Evolutionary conservation across 2,888 invertebrate species (phyloP).

Genomic region (Bellardia bayeri): DNA sequence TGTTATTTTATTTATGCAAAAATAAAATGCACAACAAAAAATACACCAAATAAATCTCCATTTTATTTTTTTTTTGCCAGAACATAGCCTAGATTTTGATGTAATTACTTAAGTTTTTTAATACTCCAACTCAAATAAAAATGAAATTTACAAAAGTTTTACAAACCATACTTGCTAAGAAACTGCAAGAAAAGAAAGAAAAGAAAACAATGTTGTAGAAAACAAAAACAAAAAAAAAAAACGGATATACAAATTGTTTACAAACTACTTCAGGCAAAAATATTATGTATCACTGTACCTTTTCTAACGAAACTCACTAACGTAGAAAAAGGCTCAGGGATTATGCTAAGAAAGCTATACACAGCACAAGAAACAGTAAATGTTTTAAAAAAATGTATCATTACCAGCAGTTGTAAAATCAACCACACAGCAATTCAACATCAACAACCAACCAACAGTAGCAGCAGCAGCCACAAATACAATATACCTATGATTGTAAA

Average conservation of each 20-base stretch:
- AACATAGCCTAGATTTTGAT: slow-evolving; percentile 60
- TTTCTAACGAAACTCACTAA: not conserved
- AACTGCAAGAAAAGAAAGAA: slow-evolving; percentile 1
- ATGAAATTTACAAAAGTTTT: slow-evolving; percentile 38
- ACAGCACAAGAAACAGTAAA: slow-evolving; percentile 10
- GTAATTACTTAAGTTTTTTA: slow-evolving; percentile 71
- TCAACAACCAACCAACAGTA: slow-evolving; percentile 15
- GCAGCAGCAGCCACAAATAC: slow-evolving; percentile 19
- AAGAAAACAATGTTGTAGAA: slow-evolving; percentile 30
- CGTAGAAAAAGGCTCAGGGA: slow-evolving; percentile 2
- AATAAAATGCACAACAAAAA: slow-evolving; percentile 11
- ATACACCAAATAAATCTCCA: slow-evolving; percentile 27
- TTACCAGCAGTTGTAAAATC: slow-evolving; percentile 53
- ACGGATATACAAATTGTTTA: slow-evolving; percentile 66
- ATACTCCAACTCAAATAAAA: slow-evolving; percentile 42
- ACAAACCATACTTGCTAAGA: slow-evolving; percentile 23
- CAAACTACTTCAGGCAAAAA: slow-evolving; percentile 69
- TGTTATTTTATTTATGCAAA: slow-evolving; percentile 23
- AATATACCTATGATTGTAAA: no score
- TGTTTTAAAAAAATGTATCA: slow-evolving; percentile 27
- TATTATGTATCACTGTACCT: slow-evolving; percentile 51
- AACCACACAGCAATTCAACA: slow-evolving; percentile 41
- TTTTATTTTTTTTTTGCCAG: slow-evolving; percentile 15
- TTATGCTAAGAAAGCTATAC: slow-evolving; percentile 14
- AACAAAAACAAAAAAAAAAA: slow-evolving; percentile 41